Conservation (phyloP, 2,797 vertebrate species). For the Xyrichtys novacula region DNA sequence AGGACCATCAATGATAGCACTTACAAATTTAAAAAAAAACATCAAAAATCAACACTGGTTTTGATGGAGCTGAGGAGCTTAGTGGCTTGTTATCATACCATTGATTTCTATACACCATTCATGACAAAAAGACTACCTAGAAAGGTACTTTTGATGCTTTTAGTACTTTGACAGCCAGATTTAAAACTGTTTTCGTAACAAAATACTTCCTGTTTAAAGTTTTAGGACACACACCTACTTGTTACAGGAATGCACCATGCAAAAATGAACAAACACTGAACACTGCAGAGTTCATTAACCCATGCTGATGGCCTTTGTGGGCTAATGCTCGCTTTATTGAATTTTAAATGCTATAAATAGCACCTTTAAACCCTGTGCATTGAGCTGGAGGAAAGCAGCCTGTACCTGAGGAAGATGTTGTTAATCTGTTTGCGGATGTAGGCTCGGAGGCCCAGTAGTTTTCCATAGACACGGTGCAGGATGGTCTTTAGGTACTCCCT, state of each 20-base stretch:
- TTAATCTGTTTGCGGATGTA: constrained; percentile 97
- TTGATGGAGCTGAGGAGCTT: background rate
- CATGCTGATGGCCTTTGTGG: constrained; percentile 7
- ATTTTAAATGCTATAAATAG: constrained; percentile 21
- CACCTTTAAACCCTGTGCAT: constrained; percentile 11
- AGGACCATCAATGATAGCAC: background rate
- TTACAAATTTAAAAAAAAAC: background rate
- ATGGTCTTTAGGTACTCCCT: constrained; percentile 96
- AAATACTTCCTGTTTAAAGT: background rate
- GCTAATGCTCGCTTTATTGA: constrained; percentile 34
- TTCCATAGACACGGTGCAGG: constrained; percentile 94
- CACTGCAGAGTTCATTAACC: background rate
- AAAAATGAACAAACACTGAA: constrained; percentile 2
- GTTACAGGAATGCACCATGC: background rate
- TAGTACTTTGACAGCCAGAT: too few relatives aligned
- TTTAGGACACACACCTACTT: background rate
- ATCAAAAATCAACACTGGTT: background rate
- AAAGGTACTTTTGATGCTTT: too few relatives aligned
- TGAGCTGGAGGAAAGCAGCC: constrained; percentile 1
- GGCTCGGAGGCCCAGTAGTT: constrained; percentile 93
- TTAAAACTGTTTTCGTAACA: background rate
- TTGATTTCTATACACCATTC: too few relatives aligned
- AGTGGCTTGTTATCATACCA: too few relatives aligned
- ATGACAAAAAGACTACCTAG: too few relatives aligned
- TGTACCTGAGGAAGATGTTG: constrained; percentile 94